Base-by-base conservation (phyloP, 2,888 invertebrate species). In the Drosophila greeni region DNA sequence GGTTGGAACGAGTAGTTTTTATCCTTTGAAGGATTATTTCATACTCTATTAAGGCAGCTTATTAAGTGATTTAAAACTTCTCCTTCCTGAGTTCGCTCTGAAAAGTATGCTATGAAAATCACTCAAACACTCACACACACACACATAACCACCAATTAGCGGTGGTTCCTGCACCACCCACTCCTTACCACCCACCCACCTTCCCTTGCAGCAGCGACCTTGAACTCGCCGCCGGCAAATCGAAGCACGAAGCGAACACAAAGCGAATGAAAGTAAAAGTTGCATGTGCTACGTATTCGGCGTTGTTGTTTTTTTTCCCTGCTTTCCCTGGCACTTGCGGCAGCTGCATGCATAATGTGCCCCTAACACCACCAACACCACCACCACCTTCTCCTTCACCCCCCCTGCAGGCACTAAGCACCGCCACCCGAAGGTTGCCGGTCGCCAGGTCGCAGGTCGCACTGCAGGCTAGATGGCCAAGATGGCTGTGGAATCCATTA, bases 271-370 rank as follows among this genome's bases (percentile, higher is more conserved):
- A 84, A 78, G 84, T 84, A 70, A 84, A 79, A 79, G 84, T 79
- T 75, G 66, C 66, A 70, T 49, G 55, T 70, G 55, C 64, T 45
- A n/a, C 66, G 51, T 57, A 72, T 66, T 66, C 37, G 51, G 40
- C 54, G 34, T 34, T 47, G 33, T 37, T 39, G 39, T 37, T 11
- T 42, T 39, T 43, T 37, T 23, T 5, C 34, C 48, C 16, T n/a
- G 33, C 23, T 36, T 34, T 34, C 18, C 49, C 54, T 53, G 66
- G 61, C 45, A 73, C 74, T 76, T 75, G 75, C 71, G 66, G 76
- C 79, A 72, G 73, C 64, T 84, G 82, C 79, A 79, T 79, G 83
- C 73, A 84, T 84, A 79, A 79, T 79, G 84, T 71, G 73, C 52
- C 51, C 31, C 33, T 20, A 48, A n/a, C 20, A 71, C 48, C 49